Evolutionary conservation across 2,113 vertebrate species (phyloP).

Genomic region (Campylomormyrus tamandua): DNA sequence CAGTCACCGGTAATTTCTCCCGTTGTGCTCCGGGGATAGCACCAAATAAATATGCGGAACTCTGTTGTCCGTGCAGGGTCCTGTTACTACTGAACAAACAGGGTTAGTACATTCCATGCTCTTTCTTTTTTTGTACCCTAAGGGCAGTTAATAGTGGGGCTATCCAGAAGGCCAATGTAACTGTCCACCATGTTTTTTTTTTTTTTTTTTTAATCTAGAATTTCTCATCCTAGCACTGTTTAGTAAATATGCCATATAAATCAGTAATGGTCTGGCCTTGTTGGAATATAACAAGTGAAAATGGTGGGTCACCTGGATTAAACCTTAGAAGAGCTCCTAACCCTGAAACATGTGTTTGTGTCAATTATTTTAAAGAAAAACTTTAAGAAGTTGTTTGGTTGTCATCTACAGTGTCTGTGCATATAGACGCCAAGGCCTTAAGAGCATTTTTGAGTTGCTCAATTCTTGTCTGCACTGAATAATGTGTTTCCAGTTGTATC

Average conservation of each 20-base stretch:
- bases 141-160: background rate
- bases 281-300: background rate
- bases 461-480: background rate
- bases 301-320: background rate
- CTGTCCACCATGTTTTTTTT: background rate
- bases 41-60: background rate
- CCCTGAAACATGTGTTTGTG: background rate
- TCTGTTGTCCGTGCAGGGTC: background rate
- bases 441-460: background rate
- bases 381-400: background rate
- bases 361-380: background rate
- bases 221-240: background rate
- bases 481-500: background rate
- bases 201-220: background rate
- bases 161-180: background rate
- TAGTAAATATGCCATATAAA: background rate
- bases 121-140: constrained; percentile 7
- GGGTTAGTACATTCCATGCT: background rate
- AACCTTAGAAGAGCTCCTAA: background rate
- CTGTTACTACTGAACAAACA: background rate
- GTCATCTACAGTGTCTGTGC: background rate
- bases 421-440: background rate
- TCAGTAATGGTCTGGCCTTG: background rate
- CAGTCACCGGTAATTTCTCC: background rate
- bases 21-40: background rate